Percentiles rank a stretch among this genome's conserved stretches.
Conservation (phyloP, 2,888 invertebrate genomes). For the Aphrophora alni region DNA sequence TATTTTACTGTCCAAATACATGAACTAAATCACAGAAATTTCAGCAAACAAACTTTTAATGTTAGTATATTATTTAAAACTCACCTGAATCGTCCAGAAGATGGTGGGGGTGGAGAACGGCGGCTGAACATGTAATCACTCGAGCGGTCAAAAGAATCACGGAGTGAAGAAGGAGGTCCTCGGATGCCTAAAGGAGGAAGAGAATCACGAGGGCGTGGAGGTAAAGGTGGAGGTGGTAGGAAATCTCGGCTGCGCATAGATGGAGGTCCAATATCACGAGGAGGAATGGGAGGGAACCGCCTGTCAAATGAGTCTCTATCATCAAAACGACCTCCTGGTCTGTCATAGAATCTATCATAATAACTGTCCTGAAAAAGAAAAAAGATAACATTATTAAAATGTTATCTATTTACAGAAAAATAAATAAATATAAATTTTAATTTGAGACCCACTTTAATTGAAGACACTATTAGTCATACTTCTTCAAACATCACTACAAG, state of each 20-base stretch:
- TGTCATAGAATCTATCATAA: slow-evolving; percentile 70
- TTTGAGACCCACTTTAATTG: too few species aligned
- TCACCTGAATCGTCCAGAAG: slow-evolving; percentile 33
- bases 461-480: too few species aligned
- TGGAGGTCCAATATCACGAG: slow-evolving; percentile 45
- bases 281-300: slow-evolving; percentile 65
- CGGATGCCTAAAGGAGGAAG: slow-evolving; percentile 37
- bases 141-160: slow-evolving; percentile 44
- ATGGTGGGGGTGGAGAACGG: slow-evolving; percentile 71
- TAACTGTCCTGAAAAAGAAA: slow-evolving; percentile 67
- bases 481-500: too few species aligned
- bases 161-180: slow-evolving; percentile 34
- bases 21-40: too few species aligned
- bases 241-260: slow-evolving; percentile 75
- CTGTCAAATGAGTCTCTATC: slow-evolving; percentile 68
- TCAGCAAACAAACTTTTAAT: too few species aligned
- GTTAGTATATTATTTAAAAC: neutral
- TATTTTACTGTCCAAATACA: too few species aligned
- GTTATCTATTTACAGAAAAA: too few species aligned
- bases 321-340: slow-evolving; percentile 65
- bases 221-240: slow-evolving; percentile 76
- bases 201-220: slow-evolving; percentile 32
- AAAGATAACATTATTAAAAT: too few species aligned
- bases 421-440: too few species aligned
- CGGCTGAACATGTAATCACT: slow-evolving; percentile 73